Conservation (phyloP, 2,888 invertebrate genomes). For the Pollenia griseotomentosa region DNA sequence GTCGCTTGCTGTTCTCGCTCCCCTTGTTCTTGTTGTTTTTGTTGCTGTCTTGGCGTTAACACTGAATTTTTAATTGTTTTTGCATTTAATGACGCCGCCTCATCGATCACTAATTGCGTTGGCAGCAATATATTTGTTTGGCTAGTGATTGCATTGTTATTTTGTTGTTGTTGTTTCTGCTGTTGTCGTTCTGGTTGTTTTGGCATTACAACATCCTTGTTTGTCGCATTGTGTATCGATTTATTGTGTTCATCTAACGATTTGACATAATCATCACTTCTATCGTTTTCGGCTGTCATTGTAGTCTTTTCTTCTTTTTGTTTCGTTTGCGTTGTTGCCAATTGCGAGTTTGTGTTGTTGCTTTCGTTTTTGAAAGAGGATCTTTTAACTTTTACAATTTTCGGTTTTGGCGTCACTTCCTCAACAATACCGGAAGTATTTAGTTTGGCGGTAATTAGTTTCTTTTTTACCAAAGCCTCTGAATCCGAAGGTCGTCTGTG, state of each 20-base stretch:
- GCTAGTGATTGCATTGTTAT: conserved; percentile 48
- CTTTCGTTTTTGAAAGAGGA: conserved; percentile 48
- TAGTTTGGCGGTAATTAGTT: conserved; percentile 70
- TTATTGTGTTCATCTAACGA: conserved; percentile 69
- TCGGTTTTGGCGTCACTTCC: conserved; percentile 73
- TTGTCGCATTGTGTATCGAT: conserved; percentile 70
- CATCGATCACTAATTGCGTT: conserved; percentile 76
- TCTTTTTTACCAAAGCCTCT: conserved; percentile 80
- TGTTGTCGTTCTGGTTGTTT: conserved; percentile 63
- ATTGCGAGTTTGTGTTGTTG: conserved; percentile 69
- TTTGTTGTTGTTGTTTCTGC: conserved; percentile 68
- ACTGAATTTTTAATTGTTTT: conserved; percentile 66
- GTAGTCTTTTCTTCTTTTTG: conserved; percentile 27
- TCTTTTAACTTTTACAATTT: conserved; percentile 74
- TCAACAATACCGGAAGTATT: conserved; percentile 74
- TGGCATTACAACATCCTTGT: conserved; percentile 71
- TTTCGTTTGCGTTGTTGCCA: conserved; percentile 63
- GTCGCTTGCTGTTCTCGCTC: conserved; percentile 51
- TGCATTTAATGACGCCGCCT: conserved; percentile 64
- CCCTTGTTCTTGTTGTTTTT: conserved; percentile 27
- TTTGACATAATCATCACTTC: conserved; percentile 57
- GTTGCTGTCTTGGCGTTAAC: conserved; percentile 50
- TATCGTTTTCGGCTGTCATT: conserved; percentile 12
- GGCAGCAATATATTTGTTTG: conserved; percentile 68
- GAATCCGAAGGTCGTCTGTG: conserved; percentile 82